These are phyloP conservation scores for Gadopsis marmoratus DNA, from an alignment of 2,797 vertebrate species.

Conservation along the genomic window DNA sequence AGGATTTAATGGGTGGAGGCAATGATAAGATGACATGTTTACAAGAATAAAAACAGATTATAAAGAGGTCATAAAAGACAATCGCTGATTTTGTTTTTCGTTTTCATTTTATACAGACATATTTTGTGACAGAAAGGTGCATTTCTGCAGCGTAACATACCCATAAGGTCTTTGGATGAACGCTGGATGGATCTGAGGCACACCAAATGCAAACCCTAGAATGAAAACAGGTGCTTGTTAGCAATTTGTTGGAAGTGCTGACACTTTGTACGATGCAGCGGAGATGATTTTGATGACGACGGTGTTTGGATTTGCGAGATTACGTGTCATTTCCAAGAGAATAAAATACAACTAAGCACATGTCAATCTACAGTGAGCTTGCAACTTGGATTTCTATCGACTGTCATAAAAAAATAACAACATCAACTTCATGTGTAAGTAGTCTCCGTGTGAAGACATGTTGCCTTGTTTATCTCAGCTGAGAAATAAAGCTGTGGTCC, in stretches of 20 bases:
- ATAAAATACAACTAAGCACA: not conserved
- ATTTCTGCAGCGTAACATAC: constrained; percentile 85
- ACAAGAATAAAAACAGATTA: constrained; percentile 45
- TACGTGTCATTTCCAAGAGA: not conserved
- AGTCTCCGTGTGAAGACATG: constrained; percentile 10
- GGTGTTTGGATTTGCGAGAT: not conserved
- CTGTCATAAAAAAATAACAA: no score
- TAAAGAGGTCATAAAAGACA: not conserved
- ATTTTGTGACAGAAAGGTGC: constrained; percentile 9
- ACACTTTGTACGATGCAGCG: not conserved
- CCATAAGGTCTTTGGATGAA: constrained; percentile 98
- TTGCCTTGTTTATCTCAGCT: constrained; percentile 38
- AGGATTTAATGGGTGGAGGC: constrained; percentile 54
- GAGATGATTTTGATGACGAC: not conserved
- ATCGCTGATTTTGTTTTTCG: not conserved
- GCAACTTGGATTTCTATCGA: not conserved
- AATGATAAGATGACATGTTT: constrained; percentile 53
- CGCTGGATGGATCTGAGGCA: constrained; percentile 97
- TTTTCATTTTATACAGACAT: constrained; percentile 3
- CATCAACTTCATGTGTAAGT: not conserved
- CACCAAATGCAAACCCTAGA: constrained; percentile 96
- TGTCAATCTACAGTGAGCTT: not conserved
- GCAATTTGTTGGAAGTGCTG: not conserved
- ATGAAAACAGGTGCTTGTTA: constrained; percentile 51
- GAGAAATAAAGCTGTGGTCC: constrained; percentile 40